Conservation (phyloP, 1,140 invertebrate species). For the Macrobrachium nipponense region DNA sequence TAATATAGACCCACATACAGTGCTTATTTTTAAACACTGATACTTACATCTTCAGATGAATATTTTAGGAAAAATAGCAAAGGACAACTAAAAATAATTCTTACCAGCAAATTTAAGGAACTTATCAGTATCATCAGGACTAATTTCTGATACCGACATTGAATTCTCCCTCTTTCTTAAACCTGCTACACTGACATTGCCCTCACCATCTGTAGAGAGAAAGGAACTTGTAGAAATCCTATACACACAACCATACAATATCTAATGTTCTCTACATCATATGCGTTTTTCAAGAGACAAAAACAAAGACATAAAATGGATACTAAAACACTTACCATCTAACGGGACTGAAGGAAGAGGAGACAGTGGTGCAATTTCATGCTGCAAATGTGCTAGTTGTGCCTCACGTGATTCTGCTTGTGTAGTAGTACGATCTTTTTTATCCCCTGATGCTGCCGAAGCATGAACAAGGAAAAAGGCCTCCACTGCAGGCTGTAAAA, state of each 20-base stretch:
- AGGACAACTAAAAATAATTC: background rate
- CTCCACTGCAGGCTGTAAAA: constrained; percentile 91
- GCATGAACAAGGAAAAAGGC: constrained; percentile 92
- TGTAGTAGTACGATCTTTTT: constrained; percentile 61
- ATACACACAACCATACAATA: background rate
- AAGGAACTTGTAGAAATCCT: background rate
- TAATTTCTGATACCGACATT: constrained; percentile 33
- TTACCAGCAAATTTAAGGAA: constrained; percentile 75
- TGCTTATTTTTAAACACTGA: no score
- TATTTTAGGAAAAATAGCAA: background rate
- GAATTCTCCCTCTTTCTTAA: constrained; percentile 42
- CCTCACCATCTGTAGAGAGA: constrained; percentile 48
- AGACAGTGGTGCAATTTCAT: constrained; percentile 71
- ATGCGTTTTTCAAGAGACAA: background rate
- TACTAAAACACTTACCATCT: constrained; percentile 16
- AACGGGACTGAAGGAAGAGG: constrained; percentile 66
- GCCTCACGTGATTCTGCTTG: constrained; percentile 70
- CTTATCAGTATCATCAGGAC: constrained; percentile 73
- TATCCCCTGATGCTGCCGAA: constrained; percentile 68
- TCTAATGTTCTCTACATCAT: no score
- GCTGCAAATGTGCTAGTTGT: constrained; percentile 73
- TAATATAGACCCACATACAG: no score
- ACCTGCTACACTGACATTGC: constrained; percentile 19
- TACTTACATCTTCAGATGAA: no score
- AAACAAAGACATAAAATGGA: background rate